Evolutionary conservation across 2,797 vertebrate genomes (phyloP).

Genomic region (Coluber constrictor): DNA sequence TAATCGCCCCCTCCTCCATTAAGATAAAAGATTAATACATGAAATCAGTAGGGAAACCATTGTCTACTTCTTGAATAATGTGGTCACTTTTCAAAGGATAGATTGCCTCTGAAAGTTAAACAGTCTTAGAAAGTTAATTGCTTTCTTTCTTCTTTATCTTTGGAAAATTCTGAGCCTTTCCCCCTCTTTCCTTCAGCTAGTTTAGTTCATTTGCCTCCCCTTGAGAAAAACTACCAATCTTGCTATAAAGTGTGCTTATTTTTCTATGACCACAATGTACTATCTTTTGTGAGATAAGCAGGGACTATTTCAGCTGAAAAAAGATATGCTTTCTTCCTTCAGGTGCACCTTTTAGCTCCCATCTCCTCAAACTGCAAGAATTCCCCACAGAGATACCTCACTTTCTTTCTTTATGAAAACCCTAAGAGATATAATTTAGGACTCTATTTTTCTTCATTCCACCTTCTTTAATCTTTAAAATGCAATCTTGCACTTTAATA

Average conservation of each 20-base stretch:
- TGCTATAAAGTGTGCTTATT: conserved; percentile 15
- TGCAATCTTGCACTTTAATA: conserved; percentile 18
- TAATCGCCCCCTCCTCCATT: not conserved
- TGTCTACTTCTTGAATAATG: not conserved
- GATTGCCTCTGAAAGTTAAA: conserved; percentile 3
- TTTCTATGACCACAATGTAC: conserved; percentile 25
- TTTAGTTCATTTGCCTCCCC: not conserved
- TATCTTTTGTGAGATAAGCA: conserved; percentile 47
- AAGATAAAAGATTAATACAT: not conserved
- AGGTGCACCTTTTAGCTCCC: conserved; percentile 8
- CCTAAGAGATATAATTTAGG: conserved; percentile 23
- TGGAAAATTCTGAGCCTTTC: conserved; percentile 1
- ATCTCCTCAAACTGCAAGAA: conserved; percentile 9
- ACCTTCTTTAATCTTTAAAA: conserved; percentile 27
- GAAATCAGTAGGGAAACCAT: not conserved
- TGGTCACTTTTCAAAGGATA: not conserved
- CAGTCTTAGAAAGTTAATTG: not conserved
- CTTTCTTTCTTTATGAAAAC: conserved; percentile 24
- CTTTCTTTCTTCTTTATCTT: conserved; percentile 23
- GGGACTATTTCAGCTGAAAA: conserved; percentile 32
- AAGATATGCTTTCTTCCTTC: not conserved
- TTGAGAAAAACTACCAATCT: conserved; percentile 16
- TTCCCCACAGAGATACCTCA: not conserved
- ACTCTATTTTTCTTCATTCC: conserved; percentile 5
- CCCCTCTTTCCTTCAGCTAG: not conserved